A percentile compares a stretch with the other conserved stretches of the same genome.
These are phyloP conservation scores for Platyrinchus mystaceus DNA, from an alignment of 2,797 vertebrate species.

Conservation along the genomic window DNA sequence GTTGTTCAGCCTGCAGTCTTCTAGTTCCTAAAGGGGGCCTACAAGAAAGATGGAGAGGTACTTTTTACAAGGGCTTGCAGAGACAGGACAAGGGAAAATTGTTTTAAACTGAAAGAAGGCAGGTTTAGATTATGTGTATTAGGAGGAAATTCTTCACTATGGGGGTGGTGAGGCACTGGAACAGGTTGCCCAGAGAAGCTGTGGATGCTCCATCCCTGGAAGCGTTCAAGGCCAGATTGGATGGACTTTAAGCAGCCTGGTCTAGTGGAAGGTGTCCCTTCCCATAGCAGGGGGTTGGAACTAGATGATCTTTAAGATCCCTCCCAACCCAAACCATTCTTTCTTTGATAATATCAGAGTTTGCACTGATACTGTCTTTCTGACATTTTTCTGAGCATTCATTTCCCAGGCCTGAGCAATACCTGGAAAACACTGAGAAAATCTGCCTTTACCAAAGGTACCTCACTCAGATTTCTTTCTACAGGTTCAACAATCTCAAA, in stretches of 20 bases:
- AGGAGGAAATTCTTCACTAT: neutral
- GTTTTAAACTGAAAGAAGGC: neutral
- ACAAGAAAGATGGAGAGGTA: neutral
- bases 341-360: neutral
- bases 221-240: neutral
- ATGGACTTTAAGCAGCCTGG: neutral
- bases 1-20: neutral
- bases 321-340: neutral
- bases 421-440: neutral
- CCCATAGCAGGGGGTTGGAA: neutral
- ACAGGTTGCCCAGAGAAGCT: neutral
- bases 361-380: neutral
- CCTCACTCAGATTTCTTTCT: neutral
- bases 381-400: neutral
- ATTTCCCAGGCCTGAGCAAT: neutral
- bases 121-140: neutral
- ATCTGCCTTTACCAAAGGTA: neutral
- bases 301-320: neutral
- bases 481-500: neutral
- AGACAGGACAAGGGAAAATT: neutral
- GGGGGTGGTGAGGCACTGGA: neutral
- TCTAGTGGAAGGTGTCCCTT: neutral
- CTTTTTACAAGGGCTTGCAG: neutral
- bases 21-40: neutral
- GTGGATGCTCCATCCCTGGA: neutral